A percentile compares a stretch with the other conserved stretches of the same genome.
phyloP scores from a whole-genome alignment of 2,113 vertebrate species.

The Camelus bactrianus region DNA sequence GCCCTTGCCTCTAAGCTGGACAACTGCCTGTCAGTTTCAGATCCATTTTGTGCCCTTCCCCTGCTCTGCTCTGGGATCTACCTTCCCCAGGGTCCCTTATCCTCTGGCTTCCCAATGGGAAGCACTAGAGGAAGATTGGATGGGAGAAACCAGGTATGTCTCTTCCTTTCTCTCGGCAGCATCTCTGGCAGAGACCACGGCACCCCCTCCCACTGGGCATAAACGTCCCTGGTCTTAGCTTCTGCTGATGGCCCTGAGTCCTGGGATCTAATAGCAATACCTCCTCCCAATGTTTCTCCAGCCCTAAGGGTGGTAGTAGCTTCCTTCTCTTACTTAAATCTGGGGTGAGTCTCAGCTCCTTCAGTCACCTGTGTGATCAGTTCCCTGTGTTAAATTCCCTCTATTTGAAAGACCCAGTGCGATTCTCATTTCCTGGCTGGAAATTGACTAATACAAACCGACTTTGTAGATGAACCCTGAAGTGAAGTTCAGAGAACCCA shows the following conservation, averaged over 20 bases:
- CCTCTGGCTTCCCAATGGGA: neutral
- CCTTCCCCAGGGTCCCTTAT: neutral
- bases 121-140: neutral
- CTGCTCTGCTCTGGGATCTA: neutral
- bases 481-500: neutral
- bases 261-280: neutral
- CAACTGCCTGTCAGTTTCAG: neutral
- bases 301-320: neutral
- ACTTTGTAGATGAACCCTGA: neutral
- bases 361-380: neutral
- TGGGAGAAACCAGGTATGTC: neutral
- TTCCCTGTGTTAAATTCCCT: neutral
- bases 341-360: neutral
- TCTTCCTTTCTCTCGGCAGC: neutral
- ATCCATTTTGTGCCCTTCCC: neutral
- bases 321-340: neutral
- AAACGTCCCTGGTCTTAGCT: neutral
- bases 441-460: neutral
- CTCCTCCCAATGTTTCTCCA: neutral
- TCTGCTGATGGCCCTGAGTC: neutral
- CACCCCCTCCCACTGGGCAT: neutral
- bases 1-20: neutral
- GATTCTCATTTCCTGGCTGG: neutral
- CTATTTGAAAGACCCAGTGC: neutral
- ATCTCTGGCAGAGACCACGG: neutral